These are phyloP conservation scores for Coluber constrictor DNA, from an alignment of 2,797 vertebrate species.

Conservation along the genomic window DNA sequence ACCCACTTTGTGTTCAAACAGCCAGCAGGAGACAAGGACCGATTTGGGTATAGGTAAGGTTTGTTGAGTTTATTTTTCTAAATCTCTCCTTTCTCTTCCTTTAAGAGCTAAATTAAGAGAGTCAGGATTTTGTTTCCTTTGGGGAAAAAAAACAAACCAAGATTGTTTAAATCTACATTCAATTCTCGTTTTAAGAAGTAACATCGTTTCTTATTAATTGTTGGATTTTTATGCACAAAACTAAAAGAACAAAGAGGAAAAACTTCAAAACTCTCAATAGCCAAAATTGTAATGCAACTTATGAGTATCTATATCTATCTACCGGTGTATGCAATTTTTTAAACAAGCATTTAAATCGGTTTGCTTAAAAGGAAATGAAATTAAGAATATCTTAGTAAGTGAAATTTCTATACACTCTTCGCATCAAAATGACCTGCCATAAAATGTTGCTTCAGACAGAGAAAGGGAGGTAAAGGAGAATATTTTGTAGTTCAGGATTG, in stretches of 20 bases:
- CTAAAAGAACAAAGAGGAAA: neutral
- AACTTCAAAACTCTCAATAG: neutral
- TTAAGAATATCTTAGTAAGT: neutral
- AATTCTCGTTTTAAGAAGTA: neutral
- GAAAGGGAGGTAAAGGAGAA: neutral
- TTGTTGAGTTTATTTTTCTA: neutral
- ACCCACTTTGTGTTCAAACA: neutral
- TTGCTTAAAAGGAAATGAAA: neutral
- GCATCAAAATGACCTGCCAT: neutral
- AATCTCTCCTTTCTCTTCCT: neutral
- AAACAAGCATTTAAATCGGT: neutral
- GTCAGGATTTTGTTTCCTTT: neutral
- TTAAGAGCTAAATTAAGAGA: neutral
- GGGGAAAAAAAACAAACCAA: fast-evolving
- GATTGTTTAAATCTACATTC: neutral
- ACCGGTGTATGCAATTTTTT: neutral
- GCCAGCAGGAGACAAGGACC: neutral
- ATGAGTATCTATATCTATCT: neutral
- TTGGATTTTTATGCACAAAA: neutral
- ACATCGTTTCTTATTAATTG: neutral
- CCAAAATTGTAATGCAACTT: neutral
- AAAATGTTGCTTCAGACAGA: neutral
- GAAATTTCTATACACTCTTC: neutral
- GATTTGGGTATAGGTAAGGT: neutral
- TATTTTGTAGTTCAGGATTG: neutral